Conservation (phyloP, 2,888 invertebrate species). For the Troides helena region DNA sequence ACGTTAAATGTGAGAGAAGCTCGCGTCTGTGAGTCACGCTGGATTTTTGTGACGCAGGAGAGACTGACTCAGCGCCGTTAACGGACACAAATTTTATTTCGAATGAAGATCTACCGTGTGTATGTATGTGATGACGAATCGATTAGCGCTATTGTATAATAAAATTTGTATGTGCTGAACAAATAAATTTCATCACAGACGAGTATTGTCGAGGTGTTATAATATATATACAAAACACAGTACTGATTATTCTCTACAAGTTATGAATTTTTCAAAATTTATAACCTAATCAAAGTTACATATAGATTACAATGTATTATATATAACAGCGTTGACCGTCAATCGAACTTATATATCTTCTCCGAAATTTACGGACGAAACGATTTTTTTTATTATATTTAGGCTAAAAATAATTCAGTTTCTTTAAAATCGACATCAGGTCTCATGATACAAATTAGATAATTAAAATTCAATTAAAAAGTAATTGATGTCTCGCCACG, state of each 20-base stretch:
- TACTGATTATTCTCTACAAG: too few species aligned
- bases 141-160: slow-evolving; percentile 22
- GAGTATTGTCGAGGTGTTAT: neutral
- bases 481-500: slow-evolving; percentile 22
- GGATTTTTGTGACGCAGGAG: slow-evolving; percentile 54
- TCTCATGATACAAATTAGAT: slow-evolving; percentile 15
- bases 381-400: too few species aligned
- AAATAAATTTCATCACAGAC: too few species aligned
- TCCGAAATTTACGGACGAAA: too few species aligned
- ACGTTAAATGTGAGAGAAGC: slow-evolving; percentile 48
- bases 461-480: slow-evolving; percentile 27
- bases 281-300: too few species aligned
- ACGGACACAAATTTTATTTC: slow-evolving; percentile 47
- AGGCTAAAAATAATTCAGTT: too few species aligned
- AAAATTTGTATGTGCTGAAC: neutral
- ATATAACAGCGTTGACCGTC: too few species aligned
- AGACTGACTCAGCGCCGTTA: slow-evolving; percentile 61
- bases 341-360: too few species aligned
- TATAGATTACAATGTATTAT: too few species aligned
- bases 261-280: too few species aligned
- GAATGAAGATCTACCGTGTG: slow-evolving; percentile 44
- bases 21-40: slow-evolving; percentile 48
- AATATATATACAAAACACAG: too few species aligned
- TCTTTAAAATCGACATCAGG: neutral
- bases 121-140: slow-evolving; percentile 38